Base-by-base conservation (phyloP, 2,113 vertebrate genomes). In the Struthidea cinerea region DNA sequence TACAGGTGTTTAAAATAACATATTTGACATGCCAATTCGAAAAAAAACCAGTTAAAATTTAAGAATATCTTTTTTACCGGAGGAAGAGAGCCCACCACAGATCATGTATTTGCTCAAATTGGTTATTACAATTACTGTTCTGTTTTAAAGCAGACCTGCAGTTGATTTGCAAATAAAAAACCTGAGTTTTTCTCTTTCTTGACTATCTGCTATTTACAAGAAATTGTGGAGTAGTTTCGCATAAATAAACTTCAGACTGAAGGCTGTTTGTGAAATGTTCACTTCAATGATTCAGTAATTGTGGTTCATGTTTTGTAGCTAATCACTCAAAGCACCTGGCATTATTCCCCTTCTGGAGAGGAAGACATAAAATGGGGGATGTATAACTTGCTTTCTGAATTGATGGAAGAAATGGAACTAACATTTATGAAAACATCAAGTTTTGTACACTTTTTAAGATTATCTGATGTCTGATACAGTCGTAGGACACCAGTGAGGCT, bases 1-100 rank as follows among this genome's bases (percentile, higher is more conserved):
- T 92, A 90, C 46, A 90, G 68, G 85, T 93, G 53, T 89, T 92
- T 49, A 84, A 95, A 88, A 74, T 81, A 86, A 88, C 19, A 85
- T 24, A 35, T 0, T 22, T 63, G 60, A 52, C 11, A 64, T 18
- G 21, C 1, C 95, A 85, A 93, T 68, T 0, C 47, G 68, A 11
- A 78, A 71, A 86, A 83, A 82, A n/a, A 33, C 3, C 30, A 53
- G 20, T 65, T 65, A 69, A 82, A 87, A 65, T 10, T 20, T 27
- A 71, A 64, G 19, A 68, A 53, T 39, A 9, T 39, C 0, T 16
- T 37, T 89, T 59, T 73, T 53, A 57, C 22, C 83, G 16, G 33
- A 67, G 22, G 39, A 90, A 78, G 11, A 18, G 19, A 88, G 18
- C 17, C 21, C 30, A 59, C 10, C 26, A 50, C 17, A 42, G 35